These are phyloP conservation scores for Cyphomyrus plagiostoma DNA, from an alignment of 2,113 vertebrate genomes.

Conservation along the genomic window DNA sequence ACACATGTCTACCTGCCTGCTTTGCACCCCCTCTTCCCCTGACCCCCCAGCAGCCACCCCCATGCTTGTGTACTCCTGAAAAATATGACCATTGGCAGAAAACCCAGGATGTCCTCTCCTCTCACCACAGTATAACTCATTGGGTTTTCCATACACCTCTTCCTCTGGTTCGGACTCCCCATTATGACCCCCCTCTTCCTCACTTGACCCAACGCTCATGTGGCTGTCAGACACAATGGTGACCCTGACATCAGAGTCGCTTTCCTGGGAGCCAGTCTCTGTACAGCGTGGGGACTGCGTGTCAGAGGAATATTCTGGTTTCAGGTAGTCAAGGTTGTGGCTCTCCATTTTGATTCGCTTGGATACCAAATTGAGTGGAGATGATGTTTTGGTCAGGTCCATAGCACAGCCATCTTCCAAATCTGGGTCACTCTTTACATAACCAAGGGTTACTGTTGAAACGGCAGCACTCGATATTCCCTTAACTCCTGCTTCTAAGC, in stretches of 20 bases:
- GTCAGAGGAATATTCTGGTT: constrained; percentile 23
- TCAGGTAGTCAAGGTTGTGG: constrained; percentile 23
- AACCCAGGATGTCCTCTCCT: background rate
- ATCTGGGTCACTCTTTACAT: constrained; percentile 44
- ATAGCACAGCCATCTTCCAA: constrained; percentile 41
- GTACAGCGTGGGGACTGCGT: constrained; percentile 17
- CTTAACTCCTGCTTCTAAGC: background rate
- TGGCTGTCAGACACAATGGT: constrained; percentile 40
- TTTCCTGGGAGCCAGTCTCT: constrained; percentile 21
- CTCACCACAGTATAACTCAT: background rate
- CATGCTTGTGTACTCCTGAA: background rate
- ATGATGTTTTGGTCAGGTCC: constrained; percentile 45
- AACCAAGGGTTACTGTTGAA: background rate
- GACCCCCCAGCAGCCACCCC: background rate
- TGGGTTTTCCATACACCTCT: constrained; percentile 25
- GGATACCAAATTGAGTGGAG: constrained; percentile 36
- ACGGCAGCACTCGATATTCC: too few relatives aligned
- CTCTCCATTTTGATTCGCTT: constrained; percentile 45
- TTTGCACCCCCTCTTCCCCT: background rate
- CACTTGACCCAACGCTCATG: constrained; percentile 16
- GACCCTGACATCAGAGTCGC: constrained; percentile 36
- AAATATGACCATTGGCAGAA: background rate
- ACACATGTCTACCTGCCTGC: background rate
- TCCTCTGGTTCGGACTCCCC: constrained; percentile 35
- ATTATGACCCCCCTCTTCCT: constrained; percentile 29